Evolutionary conservation across 1,140 invertebrate species (phyloP), one percentile per base, ranked within the genome.

Genomic region (Leptinotarsa defecta): DNA sequence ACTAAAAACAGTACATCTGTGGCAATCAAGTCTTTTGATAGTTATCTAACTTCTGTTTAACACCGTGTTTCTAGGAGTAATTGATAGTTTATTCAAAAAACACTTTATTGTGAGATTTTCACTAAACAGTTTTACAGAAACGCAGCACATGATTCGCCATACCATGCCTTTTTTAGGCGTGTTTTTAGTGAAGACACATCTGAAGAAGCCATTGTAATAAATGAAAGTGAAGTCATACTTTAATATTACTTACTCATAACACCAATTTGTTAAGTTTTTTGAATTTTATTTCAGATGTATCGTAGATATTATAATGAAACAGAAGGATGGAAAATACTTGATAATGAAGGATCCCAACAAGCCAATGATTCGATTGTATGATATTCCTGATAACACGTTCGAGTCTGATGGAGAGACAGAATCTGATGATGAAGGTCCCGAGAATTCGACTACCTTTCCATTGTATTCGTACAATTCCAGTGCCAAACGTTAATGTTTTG

Each of bases 291-390:
- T 17, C 52, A 79, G 78, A 5, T 99, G 97, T 85, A 98, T 99
- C 79, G 95, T 99, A 83, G 98, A 99, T 84, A 94, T 98, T 75
- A 97, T 97, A 79, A 96, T 99, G 94, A 98, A 98, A 85, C 94
- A 99, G 82, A 95, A 97, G 81, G 96, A 98, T 86, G 98, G 98
- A 80, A 94, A 94, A 86, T 99, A 99, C 86, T 89, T 99, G 72
- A 97, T 99, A 76, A 96, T 99, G 95, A 99, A 99, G 86, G 98
- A 99, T 88, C 98, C 98, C 1, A 99, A 98, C 86, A 99, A 99
- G 92, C 95, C 95, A 3, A 92, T 98, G 88, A 96, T 99, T 80
- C 92, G 97, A 77, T 89, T 99, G 69, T 99, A 98, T 83, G 96
- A 98, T 87, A 98, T 99, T 83, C 98, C 98, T 57, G 96, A 99